A percentile compares a stretch with the other conserved stretches of the same genome.
phyloP scores from a whole-genome alignment of 2,797 vertebrate species.

The Enteromius paludinosus region DNA sequence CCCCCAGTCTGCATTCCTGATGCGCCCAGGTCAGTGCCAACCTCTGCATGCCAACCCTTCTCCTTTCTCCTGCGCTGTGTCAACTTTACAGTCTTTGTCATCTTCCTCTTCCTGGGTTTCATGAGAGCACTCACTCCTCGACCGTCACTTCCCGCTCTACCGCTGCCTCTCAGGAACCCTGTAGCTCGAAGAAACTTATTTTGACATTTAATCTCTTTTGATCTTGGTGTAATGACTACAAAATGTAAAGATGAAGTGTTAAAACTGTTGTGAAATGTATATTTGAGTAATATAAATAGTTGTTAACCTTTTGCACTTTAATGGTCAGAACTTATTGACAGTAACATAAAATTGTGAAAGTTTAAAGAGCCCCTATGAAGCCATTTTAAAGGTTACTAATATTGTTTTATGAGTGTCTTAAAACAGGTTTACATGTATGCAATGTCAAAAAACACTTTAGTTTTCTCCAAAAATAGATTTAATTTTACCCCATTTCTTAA shows the following conservation, averaged over 20 bases:
- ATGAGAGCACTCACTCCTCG: conserved; percentile 72
- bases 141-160: conserved; percentile 68
- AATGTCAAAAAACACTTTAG: no score
- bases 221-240: conserved; percentile 8
- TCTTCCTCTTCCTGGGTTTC: conserved; percentile 75
- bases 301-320: not conserved
- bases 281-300: not conserved
- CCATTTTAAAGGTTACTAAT: no score
- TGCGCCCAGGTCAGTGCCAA: conserved; percentile 83
- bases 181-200: conserved; percentile 25
- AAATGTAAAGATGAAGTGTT: not conserved
- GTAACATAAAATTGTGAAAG: not conserved
- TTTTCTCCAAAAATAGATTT: no score
- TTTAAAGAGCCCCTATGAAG: not conserved
- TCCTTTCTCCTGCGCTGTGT: conserved; percentile 75
- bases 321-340: not conserved
- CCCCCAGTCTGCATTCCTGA: conserved; percentile 61
- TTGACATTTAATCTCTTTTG: not conserved
- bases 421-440: no score
- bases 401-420: no score
- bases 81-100: conserved; percentile 72
- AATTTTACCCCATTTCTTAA: no score
- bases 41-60: conserved; percentile 68
- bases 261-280: not conserved
- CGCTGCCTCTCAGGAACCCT: conserved; percentile 60